A percentile compares a stretch with the other conserved stretches of the same genome.
phyloP scores from a whole-genome alignment of 2,888 invertebrate genomes.

The Athalia rosae region DNA sequence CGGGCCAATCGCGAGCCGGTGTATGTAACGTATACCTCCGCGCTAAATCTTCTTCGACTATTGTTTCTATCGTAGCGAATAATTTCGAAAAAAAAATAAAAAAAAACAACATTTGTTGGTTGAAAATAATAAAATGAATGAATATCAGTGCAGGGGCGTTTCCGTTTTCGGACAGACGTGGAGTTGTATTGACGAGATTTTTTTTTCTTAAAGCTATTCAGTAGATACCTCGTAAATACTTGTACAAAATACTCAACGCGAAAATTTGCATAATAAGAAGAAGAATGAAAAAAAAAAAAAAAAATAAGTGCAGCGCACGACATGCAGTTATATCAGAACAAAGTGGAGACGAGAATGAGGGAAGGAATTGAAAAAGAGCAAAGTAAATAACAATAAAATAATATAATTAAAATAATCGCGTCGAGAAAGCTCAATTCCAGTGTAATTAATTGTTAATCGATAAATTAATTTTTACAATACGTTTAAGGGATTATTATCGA shows the following conservation, averaged over 20 bases:
- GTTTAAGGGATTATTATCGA: slow-evolving; percentile 24
- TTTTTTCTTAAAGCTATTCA: background rate
- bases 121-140: too few relatives aligned
- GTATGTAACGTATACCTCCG: background rate
- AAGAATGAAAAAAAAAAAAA: background rate
- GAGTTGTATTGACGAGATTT: background rate
- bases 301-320: too few relatives aligned
- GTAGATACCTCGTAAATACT: background rate
- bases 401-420: background rate
- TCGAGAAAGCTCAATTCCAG: slow-evolving; percentile 42
- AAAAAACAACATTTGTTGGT: too few relatives aligned
- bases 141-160: too few relatives aligned
- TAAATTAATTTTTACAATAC: slow-evolving; percentile 24
- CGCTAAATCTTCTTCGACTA: too few relatives aligned
- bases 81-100: too few relatives aligned
- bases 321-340: too few relatives aligned
- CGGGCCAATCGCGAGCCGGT: background rate
- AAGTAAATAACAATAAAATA: background rate
- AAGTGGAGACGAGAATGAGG: background rate
- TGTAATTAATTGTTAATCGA: slow-evolving; percentile 38
- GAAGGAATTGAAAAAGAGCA: background rate
- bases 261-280: background rate
- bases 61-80: too few relatives aligned
- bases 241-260: slow-evolving; percentile 2
- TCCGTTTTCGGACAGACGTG: too few relatives aligned